Evolutionary conservation across 2,888 invertebrate genomes (phyloP), one percentile per base, ranked within the genome.

Genomic region (Parnassius orleans): DNA sequence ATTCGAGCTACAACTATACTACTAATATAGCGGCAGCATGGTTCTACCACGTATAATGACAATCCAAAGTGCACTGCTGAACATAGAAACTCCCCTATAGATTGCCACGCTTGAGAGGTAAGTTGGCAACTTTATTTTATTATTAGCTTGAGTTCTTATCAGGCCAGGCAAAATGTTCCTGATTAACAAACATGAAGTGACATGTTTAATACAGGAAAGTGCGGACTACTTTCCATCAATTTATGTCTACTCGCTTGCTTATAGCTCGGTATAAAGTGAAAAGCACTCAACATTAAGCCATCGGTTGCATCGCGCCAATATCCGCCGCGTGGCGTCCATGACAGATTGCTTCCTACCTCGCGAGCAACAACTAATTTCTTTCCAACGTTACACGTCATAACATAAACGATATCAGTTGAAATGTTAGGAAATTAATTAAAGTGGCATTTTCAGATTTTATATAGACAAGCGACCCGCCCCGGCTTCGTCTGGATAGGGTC

Each of bases 301-400:
- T 10, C 60, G 10, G 47, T 43, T 42, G 57, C 58, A 44, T 11
- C 41, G 55, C 48, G 44, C 47, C 57, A 57, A 56, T 56, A 61
- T 56, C 61, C 61, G 61, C 53, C 57, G 42, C 42, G 44, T 47
- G 60, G 50, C 55, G 43, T 53, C 57, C 60, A 12, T 61, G 61
- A 61, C 61, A 47, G 57, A 61, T 61, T 61, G 24, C 33, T 61
- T 61, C 57, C 61, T 57, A 61, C 56, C 41, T n/a, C 10, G 51
- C 33, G 46, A 44, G 14, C 41, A 41, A 3, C n/a, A 14, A 51
- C 56, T 47, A 53, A 56, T 61, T 61, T 57, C 61, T 57, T 61
- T 53, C 47, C 41, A 46, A 19, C 43, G 15, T 24, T 1, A 2
- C 46, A 48, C 53, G 48, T 59, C 53, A 60, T 47, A 53, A 53